phyloP scores from a whole-genome alignment of 2,888 invertebrate genomes.

The Drosophila macrothrix region DNA sequence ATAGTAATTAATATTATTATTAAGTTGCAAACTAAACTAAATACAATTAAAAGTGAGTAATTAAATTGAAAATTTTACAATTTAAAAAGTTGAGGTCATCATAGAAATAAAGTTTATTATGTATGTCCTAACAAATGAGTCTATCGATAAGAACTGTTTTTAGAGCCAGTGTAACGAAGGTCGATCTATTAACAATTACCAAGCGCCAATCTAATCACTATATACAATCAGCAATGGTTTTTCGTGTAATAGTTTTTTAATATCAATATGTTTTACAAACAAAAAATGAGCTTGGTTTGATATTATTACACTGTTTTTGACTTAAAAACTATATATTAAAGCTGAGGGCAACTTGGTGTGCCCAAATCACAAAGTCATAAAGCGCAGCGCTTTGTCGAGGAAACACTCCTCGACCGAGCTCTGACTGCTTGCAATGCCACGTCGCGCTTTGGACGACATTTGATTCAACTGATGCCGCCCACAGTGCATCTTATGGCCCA shows the following conservation, averaged over 20 bases:
- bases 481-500: conserved; percentile 36
- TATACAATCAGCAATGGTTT: neutral
- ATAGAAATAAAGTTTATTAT: neutral
- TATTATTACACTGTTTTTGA: neutral
- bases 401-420: conserved; percentile 66
- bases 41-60: neutral
- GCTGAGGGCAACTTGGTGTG: neutral
- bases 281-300: conserved; percentile 11
- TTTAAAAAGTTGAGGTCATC: neutral
- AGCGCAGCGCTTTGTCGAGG: conserved; percentile 78
- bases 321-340: conserved; percentile 14
- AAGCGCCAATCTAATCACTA: neutral
- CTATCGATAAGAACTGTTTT: neutral
- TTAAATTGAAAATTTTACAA: neutral
- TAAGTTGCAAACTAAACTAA: neutral
- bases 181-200: neutral
- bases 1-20: neutral
- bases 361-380: conserved; percentile 72
- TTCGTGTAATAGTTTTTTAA: neutral
- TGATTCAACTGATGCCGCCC: conserved; percentile 47
- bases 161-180: neutral
- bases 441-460: conserved; percentile 39
- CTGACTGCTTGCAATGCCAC: conserved; percentile 38
- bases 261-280: conserved; percentile 57
- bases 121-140: too few relatives aligned